These are phyloP conservation scores for Nephrotoma flavescens DNA, from an alignment of 2,888 invertebrate species.

Conservation along the genomic window DNA sequence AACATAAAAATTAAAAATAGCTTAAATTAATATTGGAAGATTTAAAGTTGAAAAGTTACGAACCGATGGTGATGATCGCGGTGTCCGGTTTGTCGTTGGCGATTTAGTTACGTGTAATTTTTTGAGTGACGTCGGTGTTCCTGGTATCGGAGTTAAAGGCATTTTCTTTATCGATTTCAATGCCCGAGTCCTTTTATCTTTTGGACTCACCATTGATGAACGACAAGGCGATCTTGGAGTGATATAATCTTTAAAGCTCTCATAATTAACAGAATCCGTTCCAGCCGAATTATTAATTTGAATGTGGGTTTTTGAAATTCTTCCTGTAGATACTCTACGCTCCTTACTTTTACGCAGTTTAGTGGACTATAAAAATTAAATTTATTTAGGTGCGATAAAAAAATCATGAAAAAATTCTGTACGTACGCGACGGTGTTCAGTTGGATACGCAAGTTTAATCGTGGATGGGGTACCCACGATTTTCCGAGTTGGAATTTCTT, in stretches of 20 bases:
- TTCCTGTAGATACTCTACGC: not conserved
- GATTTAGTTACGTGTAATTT: not conserved
- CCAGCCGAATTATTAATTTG: not conserved
- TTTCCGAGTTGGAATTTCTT: not conserved
- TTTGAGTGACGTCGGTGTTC: not conserved
- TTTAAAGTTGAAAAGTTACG: not conserved
- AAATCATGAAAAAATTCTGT: not conserved
- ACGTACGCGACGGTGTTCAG: not conserved
- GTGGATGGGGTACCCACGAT: not conserved
- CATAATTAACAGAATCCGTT: not conserved
- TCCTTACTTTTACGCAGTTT: not conserved
- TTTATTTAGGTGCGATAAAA: not conserved
- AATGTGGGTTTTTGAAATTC: not conserved
- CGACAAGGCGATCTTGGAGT: not conserved
- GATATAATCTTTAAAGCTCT: not conserved
- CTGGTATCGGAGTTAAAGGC: not conserved
- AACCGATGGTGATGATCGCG: not conserved
- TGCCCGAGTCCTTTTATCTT: not conserved
- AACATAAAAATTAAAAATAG: not conserved
- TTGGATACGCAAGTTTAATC: not conserved
- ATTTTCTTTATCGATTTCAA: not conserved
- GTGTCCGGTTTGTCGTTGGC: not conserved
- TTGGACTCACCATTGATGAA: not conserved
- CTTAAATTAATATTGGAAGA: not conserved
- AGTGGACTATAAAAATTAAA: not conserved